A percentile compares a stretch with the other conserved stretches of the same genome.
Evolutionary conservation across 2,888 invertebrate species (phyloP).

Genomic region (Cerceris ruficornis): DNA sequence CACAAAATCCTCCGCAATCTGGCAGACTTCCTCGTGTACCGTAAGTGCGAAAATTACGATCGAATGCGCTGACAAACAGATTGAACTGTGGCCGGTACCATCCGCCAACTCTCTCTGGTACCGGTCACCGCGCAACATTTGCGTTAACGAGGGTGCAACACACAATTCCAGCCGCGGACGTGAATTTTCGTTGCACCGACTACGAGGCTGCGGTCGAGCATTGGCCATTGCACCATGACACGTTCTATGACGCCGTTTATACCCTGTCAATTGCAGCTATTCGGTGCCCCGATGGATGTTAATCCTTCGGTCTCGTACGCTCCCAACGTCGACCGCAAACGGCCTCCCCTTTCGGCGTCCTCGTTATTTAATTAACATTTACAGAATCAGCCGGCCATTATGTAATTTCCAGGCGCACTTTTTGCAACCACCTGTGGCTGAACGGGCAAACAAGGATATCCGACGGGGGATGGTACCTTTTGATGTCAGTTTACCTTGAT

Average conservation of each 20-base stretch:
- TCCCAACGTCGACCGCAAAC: neutral
- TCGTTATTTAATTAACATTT: constrained; percentile 11
- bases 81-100: neutral
- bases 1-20: neutral
- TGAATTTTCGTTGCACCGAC: constrained; percentile 1
- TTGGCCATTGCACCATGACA: constrained; percentile 1
- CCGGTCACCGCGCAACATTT: constrained; percentile 8
- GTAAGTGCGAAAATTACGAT: too few relatives aligned
- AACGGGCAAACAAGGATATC: neutral
- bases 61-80: neutral
- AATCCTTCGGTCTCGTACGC: constrained; percentile 2
- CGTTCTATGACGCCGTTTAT: constrained; percentile 10
- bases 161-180: neutral
- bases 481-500: too few relatives aligned
- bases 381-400: neutral
- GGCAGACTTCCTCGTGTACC: too few relatives aligned
- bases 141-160: neutral
- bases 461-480: neutral
- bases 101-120: neutral
- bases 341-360: neutral
- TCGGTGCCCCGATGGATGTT: neutral
- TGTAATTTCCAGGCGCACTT: neutral
- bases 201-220: constrained; percentile 8
- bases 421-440: constrained; percentile 50
- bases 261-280: constrained; percentile 27